Evolutionary conservation across 1,140 invertebrate genomes (phyloP).

Genomic region (Conopomorpha cramerella): DNA sequence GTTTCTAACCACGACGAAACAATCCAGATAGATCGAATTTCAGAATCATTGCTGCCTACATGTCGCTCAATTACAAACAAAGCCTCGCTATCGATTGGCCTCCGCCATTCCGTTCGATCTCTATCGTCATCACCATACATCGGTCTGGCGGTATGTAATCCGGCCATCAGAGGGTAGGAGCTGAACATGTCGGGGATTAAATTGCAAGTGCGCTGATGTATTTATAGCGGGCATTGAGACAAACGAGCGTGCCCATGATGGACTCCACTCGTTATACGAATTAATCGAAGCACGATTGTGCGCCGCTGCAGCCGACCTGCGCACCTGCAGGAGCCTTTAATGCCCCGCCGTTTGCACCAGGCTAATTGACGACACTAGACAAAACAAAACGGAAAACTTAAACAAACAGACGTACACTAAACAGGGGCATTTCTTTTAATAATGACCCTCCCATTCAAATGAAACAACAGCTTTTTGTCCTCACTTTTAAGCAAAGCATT

Average conservation of each 20-base stretch:
- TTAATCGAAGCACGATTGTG: conserved; percentile 52
- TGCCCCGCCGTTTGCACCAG: conserved; percentile 26
- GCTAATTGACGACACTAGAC: too few species aligned
- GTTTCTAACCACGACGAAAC: too few species aligned
- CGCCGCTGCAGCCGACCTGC: conserved; percentile 23
- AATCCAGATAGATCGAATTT: too few species aligned
- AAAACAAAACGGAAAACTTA: conserved; percentile 2
- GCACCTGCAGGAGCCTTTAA: conserved; percentile 34
- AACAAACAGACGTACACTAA: too few species aligned
- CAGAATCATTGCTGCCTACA: too few species aligned
- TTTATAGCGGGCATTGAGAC: conserved; percentile 53
- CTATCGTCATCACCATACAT: too few species aligned
- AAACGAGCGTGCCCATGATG: conserved; percentile 52
- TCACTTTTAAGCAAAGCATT: conserved; percentile 28
- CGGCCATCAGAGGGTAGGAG: conserved; percentile 22
- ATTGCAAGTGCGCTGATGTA: conserved; percentile 57
- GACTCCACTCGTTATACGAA: conserved; percentile 56
- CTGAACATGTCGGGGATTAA: conserved; percentile 50
- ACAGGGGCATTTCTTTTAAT: too few species aligned
- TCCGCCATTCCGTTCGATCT: too few species aligned
- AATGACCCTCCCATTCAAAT: conserved; percentile 12
- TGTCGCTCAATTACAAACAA: too few species aligned
- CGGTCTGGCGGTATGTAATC: too few species aligned
- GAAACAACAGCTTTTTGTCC: conserved; percentile 17
- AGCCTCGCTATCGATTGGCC: too few species aligned